Conservation (phyloP, 2,888 invertebrate species). For the Flexamia atlantica region DNA sequence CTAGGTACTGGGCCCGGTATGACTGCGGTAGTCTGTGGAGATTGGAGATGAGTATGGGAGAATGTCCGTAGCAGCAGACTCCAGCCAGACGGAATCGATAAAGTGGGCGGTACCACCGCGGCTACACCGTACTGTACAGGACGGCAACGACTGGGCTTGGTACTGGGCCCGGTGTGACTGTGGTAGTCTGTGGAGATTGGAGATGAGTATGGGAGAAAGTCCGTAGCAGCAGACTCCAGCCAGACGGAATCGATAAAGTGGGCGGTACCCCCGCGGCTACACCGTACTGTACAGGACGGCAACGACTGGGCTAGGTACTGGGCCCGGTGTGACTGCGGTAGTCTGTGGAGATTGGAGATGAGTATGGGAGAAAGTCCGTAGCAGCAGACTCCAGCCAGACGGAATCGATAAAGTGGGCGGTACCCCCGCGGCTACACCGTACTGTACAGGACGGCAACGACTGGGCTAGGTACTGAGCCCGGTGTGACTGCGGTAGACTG, state of each 20-base stretch:
- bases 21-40: no score
- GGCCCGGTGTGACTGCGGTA: no score
- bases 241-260: slow-evolving; percentile 61
- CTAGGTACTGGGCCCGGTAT: not conserved
- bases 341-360: no score
- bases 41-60: slow-evolving; percentile 52
- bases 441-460: not conserved
- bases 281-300: no score
- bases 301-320: no score
- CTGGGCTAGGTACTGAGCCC: not conserved
- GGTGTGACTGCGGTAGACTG: no score
- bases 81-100: slow-evolving; percentile 60
- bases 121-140: not conserved
- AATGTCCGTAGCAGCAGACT: slow-evolving; percentile 47
- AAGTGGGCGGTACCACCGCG: slow-evolving; percentile 38
- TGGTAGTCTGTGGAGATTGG: no score
- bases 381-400: slow-evolving; percentile 51
- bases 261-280: slow-evolving; percentile 19
- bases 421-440: not conserved
- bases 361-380: slow-evolving; percentile 46
- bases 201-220: slow-evolving; percentile 53
- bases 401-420: slow-evolving; percentile 60
- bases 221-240: slow-evolving; percentile 45
- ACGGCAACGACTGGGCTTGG: not conserved
- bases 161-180: not conserved